These are phyloP conservation scores for Etia nguti DNA, from an alignment of 2,113 vertebrate species.

Conservation along the genomic window DNA sequence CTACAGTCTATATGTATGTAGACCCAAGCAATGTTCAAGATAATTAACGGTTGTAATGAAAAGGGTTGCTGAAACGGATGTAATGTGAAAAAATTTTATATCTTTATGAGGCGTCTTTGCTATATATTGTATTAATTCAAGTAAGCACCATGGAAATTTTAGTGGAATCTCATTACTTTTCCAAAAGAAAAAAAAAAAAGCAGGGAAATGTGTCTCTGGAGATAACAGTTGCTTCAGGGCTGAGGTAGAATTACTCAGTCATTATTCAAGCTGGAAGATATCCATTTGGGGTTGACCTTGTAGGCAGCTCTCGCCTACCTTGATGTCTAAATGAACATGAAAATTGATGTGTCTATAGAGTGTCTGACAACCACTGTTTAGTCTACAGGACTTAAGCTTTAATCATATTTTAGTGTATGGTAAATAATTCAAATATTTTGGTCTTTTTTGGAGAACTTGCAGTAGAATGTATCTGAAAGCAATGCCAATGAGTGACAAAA, in stretches of 20 bases:
- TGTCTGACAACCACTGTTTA: slow-evolving; percentile 19
- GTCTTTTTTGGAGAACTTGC: background rate
- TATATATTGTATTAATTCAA: background rate
- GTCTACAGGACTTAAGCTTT: slow-evolving; percentile 1
- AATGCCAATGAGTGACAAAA: background rate
- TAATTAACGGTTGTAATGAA: background rate
- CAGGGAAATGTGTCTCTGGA: background rate
- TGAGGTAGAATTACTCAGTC: slow-evolving; percentile 21
- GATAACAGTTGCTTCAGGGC: slow-evolving; percentile 1
- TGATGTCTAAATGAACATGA: slow-evolving; percentile 14
- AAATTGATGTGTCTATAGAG: slow-evolving; percentile 10
- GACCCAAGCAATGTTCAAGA: background rate
- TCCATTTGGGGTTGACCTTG: slow-evolving; percentile 24
- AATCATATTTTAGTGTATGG: background rate
- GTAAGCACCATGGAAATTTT: background rate
- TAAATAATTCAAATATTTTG: background rate
- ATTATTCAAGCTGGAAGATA: slow-evolving; percentile 36
- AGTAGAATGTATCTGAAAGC: background rate
- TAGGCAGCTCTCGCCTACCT: slow-evolving; percentile 19
- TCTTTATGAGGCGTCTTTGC: background rate
- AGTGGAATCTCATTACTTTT: slow-evolving; percentile 14
- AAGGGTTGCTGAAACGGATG: background rate
- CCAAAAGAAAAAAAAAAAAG: background rate
- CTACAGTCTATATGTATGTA: background rate
- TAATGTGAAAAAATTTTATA: background rate